Percentiles rank a stretch among this genome's conserved stretches.
Evolutionary conservation across 2,113 vertebrate species (phyloP).

Genomic region (Odocoileus virginianus): DNA sequence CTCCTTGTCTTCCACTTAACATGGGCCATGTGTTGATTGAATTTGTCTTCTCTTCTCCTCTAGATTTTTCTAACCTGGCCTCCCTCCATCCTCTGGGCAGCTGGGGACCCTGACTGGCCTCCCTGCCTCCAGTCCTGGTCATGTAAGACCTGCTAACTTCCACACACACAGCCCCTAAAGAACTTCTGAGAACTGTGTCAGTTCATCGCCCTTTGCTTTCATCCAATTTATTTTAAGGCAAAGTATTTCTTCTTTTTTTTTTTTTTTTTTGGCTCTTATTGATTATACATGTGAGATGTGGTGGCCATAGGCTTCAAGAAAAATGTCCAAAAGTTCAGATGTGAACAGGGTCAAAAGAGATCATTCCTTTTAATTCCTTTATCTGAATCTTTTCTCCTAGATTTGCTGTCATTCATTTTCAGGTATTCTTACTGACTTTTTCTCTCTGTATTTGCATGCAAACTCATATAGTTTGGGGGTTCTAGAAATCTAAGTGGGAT

Average conservation of each 20-base stretch:
- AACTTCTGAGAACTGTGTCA: neutral
- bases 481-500: neutral
- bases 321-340: neutral
- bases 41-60: neutral
- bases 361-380: neutral
- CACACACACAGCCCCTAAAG: neutral
- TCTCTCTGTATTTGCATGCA: neutral
- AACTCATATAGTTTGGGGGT: neutral
- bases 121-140: neutral
- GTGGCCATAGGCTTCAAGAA: neutral
- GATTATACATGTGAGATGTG: rapidly evolving
- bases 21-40: rapidly evolving
- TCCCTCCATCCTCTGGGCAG: neutral
- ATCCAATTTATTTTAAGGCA: neutral
- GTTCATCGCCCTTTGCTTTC: neutral
- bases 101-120: rapidly evolving
- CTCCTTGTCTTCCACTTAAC: neutral
- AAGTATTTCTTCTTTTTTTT: too few species aligned
- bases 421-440: neutral
- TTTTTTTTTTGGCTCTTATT: neutral
- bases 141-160: rapidly evolving
- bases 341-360: neutral
- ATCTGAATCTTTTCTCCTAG: neutral
- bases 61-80: neutral
- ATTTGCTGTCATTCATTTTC: neutral